Evolutionary conservation across 2,797 vertebrate species (phyloP).

Genomic region (Leptodactylus fallax): DNA sequence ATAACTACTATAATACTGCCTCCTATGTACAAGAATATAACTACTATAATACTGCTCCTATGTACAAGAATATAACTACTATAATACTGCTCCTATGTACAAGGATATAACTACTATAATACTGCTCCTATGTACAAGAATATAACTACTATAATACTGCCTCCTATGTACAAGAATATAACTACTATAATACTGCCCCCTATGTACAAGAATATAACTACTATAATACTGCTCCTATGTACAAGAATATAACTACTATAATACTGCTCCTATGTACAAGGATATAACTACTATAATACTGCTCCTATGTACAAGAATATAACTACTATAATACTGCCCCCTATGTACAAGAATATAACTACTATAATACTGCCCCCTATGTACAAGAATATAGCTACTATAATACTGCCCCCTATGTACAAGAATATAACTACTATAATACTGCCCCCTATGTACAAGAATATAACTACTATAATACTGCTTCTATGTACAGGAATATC

Average conservation of each 20-base stretch:
- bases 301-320: not conserved
- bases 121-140: conserved; percentile 15
- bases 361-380: conserved; percentile 2
- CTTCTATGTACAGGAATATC: not conserved
- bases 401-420: not conserved
- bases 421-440: not conserved
- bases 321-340: conserved; percentile 1
- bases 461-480: not conserved
- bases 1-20: conserved; percentile 13
- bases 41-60: conserved; percentile 11
- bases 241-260: conserved; percentile 7
- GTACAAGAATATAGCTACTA: not conserved
- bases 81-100: conserved; percentile 1
- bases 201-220: not conserved
- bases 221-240: not conserved
- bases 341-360: not conserved
- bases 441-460: not conserved
- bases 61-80: conserved; percentile 2
- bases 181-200: conserved; percentile 1
- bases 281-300: conserved; percentile 14
- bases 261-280: not conserved
- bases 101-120: conserved; percentile 17
- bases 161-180: not conserved
- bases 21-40: conserved; percentile 8
- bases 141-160: conserved; percentile 11